Conservation (phyloP, 2,113 vertebrate genomes). For the Canis aureus region DNA sequence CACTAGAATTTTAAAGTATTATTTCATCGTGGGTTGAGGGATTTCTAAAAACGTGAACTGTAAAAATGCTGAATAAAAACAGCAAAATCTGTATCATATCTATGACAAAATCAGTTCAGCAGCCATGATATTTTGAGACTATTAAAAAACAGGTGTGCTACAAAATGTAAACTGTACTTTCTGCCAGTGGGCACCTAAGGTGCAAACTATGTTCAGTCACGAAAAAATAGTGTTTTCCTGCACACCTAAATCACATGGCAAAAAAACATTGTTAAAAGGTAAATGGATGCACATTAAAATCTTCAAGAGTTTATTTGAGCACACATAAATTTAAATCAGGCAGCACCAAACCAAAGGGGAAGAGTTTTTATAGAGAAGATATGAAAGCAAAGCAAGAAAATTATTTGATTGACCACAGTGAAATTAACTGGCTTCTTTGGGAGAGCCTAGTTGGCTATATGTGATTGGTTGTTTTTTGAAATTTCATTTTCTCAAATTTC, state of each 20-base stretch:
- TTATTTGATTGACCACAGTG: background rate
- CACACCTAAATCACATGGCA: background rate
- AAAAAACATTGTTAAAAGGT: background rate
- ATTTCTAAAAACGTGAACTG: background rate
- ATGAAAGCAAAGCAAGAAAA: background rate
- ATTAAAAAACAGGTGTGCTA: background rate
- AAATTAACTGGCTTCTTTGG: background rate
- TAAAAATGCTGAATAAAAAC: background rate
- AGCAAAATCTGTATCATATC: background rate
- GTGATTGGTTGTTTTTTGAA: background rate
- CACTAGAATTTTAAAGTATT: background rate
- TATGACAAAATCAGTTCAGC: slow-evolving; percentile 6
- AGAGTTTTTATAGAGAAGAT: background rate
- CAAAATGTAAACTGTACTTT: slow-evolving; percentile 28
- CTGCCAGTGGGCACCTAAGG: background rate
- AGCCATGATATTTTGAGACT: background rate
- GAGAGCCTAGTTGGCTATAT: background rate
- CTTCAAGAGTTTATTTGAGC: background rate
- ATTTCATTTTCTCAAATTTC: background rate
- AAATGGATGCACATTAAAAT: background rate
- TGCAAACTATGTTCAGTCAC: slow-evolving; percentile 12
- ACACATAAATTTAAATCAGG: background rate
- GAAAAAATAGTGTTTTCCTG: background rate
- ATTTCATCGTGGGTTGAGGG: background rate
- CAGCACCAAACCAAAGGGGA: background rate